Evolutionary conservation across 2,797 vertebrate genomes (phyloP).

Genomic region (Micromesistius poutassou): DNA sequence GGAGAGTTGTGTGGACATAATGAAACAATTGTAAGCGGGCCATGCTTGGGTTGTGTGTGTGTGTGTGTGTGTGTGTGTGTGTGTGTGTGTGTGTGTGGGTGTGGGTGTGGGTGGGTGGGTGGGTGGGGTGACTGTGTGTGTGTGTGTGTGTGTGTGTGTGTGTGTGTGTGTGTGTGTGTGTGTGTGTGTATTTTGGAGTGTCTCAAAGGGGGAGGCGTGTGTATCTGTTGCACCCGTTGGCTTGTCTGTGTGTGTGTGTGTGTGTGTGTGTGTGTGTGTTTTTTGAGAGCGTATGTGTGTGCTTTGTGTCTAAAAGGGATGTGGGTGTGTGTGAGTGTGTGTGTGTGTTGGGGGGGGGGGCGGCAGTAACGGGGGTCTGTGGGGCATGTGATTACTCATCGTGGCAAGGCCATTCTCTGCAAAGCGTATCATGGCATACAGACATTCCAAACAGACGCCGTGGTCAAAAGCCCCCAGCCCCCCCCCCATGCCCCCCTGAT

Average conservation of each 20-base stretch:
- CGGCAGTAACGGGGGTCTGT: neutral
- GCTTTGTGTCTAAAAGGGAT: no score
- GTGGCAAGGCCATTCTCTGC: slow-evolving; percentile 38
- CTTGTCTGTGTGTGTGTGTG: neutral
- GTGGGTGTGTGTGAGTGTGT: no score
- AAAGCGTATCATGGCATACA: slow-evolving; percentile 59
- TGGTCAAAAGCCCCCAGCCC: slow-evolving; percentile 32
- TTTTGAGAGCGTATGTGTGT: neutral
- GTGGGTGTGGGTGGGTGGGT: slow-evolving; percentile 3
- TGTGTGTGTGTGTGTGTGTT: no score
- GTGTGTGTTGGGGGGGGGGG: neutral
- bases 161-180: neutral
- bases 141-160: slow-evolving; percentile 13
- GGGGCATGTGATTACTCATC: slow-evolving; percentile 48
- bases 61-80: neutral
- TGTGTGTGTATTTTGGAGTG: neutral
- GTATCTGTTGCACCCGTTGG: neutral
- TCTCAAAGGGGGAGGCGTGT: neutral
- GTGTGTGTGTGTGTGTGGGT: slow-evolving; percentile 2
- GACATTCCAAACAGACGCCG: slow-evolving; percentile 60
- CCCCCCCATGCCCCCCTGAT: neutral
- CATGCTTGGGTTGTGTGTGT: slow-evolving; percentile 15
- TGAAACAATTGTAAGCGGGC: slow-evolving; percentile 64
- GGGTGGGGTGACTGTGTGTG: no score
- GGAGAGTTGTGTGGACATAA: slow-evolving; percentile 67